Percentiles rank a stretch among this genome's conserved stretches.
Conservation (phyloP, 2,797 vertebrate species). For the Decapterus maruadsi region DNA sequence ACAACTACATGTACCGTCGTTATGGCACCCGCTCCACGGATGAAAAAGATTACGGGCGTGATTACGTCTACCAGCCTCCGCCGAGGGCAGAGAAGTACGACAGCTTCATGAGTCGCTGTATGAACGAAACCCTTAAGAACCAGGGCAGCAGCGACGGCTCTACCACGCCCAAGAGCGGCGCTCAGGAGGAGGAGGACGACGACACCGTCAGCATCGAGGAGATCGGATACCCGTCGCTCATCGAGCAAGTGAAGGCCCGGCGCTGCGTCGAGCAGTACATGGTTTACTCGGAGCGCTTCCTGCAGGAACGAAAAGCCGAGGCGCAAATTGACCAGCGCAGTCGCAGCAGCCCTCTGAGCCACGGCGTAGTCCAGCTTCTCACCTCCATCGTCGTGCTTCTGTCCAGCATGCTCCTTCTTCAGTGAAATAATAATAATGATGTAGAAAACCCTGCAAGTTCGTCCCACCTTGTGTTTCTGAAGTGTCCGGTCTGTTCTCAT, state of each 20-base stretch:
- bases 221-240: conserved; percentile 81
- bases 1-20: conserved; percentile 84
- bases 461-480: too few species aligned
- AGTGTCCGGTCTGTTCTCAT: too few species aligned
- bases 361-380: conserved; percentile 61
- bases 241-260: conserved; percentile 76
- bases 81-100: conserved; percentile 77
- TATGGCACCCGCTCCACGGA: conserved; percentile 80
- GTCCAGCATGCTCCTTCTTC: conserved; percentile 79
- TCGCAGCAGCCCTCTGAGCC: conserved; percentile 45
- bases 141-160: conserved; percentile 30
- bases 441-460: too few species aligned
- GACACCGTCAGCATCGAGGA: conserved; percentile 82
- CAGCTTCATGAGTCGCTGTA: conserved; percentile 79
- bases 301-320: conserved; percentile 65
- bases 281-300: conserved; percentile 67
- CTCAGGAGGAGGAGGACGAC: conserved; percentile 44
- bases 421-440: conserved; percentile 56
- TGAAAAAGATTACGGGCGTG: conserved; percentile 76
- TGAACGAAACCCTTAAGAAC: conserved; percentile 74
- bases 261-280: conserved; percentile 79
- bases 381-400: conserved; percentile 71
- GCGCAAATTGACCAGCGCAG: background rate
- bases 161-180: conserved; percentile 1
- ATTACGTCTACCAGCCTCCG: conserved; percentile 77